Percentiles rank a stretch among this genome's conserved stretches.
These are phyloP conservation scores for Tetrax tetrax DNA, from an alignment of 2,113 vertebrate genomes.

Conservation along the genomic window DNA sequence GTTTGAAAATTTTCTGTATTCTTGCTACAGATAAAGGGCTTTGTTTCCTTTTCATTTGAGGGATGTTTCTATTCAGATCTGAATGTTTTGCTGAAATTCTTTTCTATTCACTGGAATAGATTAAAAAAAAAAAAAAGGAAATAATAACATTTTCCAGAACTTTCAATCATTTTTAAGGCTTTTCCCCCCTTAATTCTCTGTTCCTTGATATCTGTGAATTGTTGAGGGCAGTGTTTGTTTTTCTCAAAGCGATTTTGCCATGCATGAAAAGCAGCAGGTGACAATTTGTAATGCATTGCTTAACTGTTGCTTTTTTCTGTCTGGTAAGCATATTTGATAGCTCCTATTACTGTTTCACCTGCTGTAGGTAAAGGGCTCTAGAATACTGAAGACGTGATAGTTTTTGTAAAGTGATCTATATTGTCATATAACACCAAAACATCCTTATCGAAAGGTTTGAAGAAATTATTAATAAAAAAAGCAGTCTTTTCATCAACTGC, in stretches of 20 bases:
- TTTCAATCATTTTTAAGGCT: background rate
- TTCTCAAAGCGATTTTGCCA: background rate
- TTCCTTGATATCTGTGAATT: background rate
- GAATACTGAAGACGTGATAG: background rate
- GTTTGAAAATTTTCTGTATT: slow-evolving; percentile 39
- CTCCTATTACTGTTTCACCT: background rate
- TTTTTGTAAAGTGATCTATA: background rate
- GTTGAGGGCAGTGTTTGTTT: background rate
- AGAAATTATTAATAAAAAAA: background rate
- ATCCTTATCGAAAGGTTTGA: background rate
- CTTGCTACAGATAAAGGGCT: slow-evolving; percentile 14
- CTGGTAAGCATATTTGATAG: background rate
- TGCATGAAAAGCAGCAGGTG: background rate
- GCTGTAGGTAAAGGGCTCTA: background rate
- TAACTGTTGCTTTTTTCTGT: background rate
- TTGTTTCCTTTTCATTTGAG: slow-evolving; percentile 44
- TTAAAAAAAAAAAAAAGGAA: background rate
- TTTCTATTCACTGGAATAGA: slow-evolving; percentile 16
- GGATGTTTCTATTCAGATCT: slow-evolving; percentile 5
- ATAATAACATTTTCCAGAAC: background rate
- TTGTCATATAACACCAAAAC: background rate
- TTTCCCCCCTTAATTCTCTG: background rate
- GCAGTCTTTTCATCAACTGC: background rate
- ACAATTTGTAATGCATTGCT: background rate
- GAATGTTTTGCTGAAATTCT: slow-evolving; percentile 32